Base-by-base conservation (phyloP, 2,888 invertebrate species). In the Euzophera pinguis region DNA sequence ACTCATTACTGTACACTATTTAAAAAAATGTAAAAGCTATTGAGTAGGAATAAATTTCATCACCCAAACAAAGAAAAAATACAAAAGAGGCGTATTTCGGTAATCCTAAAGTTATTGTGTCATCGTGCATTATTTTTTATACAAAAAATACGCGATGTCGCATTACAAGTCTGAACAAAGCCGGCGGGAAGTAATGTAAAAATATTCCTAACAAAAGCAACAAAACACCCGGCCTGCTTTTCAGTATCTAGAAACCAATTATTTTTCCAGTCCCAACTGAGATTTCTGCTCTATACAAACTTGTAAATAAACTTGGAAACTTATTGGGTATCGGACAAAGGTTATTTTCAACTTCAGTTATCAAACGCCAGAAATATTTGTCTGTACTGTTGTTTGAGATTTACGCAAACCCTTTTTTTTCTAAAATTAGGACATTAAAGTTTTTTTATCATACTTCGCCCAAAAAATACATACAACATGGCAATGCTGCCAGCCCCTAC, bases 271-370 rank as follows among this genome's bases (percentile, higher is more conserved):
- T 32, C 45, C 9, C 16, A 6, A 16, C 14, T 16, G 45, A 16
- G 45, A 4, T 34, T 45, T 45, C 34, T 13, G 32, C 45, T 16
- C 10, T 45, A 22, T 22, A 22, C 32, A 3, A 10, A 45, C 32
- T 45, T 34, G 32, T 45, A 45, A 45, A 45, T 32, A 45, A 45
- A 45, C 16, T 34, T 45, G 45, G 16, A 45, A 39, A 39, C 32
- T 45, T 45, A 45, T 32, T 34, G 32, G 45, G 16, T 16, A 45
- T 45, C 29, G 13, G 32, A 34, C n/a, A n/a, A n/a, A n/a, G n/a
- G n/a, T n/a, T n/a, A n/a, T n/a, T n/a, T n/a, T n/a, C n/a, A n/a
- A n/a, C n/a, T n/a, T n/a, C n/a, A n/a, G n/a, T n/a, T n/a, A n/a
- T n/a, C n/a, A n/a, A n/a, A n/a, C n/a, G n/a, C n/a, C n/a, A n/a